Percentiles rank a stretch among this genome's conserved stretches.
Conservation (phyloP, 2,113 vertebrate species). For the Nettapus auritus region DNA sequence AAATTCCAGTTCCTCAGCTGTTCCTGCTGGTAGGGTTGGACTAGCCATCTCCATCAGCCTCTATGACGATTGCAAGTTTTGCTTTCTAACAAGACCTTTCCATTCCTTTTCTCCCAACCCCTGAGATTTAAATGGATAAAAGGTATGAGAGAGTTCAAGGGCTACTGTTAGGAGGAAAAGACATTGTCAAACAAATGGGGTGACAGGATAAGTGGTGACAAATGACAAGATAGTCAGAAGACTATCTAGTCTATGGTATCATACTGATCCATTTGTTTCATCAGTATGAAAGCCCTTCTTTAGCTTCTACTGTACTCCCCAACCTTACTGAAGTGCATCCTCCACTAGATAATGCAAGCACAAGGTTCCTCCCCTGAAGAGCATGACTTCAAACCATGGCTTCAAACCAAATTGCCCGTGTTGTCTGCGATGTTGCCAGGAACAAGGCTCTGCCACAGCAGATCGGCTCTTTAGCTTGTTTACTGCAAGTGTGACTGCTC, state of each 20-base stretch:
- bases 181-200: background rate
- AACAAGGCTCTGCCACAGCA: background rate
- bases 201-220: background rate
- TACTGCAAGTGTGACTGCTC: background rate
- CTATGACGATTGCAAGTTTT: background rate
- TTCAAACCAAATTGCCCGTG: background rate
- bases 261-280: background rate
- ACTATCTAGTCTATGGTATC: background rate
- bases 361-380: background rate
- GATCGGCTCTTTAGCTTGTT: constrained; percentile 35
- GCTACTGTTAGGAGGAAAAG: background rate
- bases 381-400: background rate
- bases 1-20: background rate
- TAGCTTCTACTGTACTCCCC: background rate
- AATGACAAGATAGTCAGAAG: background rate
- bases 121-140: background rate
- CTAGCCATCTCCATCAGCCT: background rate
- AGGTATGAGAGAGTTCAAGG: background rate
- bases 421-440: background rate
- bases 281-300: background rate
- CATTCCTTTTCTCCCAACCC: fast-evolving
- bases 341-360: background rate
- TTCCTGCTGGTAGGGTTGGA: background rate
- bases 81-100: background rate
- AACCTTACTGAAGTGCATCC: background rate